phyloP scores from a whole-genome alignment of 2,113 vertebrate species.

The Hippopotamus amphibius region DNA sequence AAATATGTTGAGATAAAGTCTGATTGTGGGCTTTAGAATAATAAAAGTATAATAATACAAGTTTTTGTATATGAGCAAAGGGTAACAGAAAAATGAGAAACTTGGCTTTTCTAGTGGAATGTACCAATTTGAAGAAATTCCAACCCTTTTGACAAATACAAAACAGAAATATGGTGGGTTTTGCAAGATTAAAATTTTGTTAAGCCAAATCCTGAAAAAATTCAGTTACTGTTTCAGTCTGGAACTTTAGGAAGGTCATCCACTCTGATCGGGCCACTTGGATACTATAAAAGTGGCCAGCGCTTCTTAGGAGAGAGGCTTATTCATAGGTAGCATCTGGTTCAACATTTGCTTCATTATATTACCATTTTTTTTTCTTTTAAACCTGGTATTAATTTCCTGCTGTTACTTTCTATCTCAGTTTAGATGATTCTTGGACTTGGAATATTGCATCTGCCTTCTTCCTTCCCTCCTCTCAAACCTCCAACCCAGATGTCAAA shows the following conservation, averaged over 20 bases:
- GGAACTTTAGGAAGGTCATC: background rate
- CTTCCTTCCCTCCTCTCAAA: slow-evolving; percentile 15
- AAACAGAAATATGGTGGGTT: slow-evolving; percentile 30
- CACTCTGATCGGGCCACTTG: background rate
- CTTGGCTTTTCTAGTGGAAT: background rate
- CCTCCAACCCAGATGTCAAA: background rate
- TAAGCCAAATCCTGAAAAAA: background rate
- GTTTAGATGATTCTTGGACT: slow-evolving; percentile 42
- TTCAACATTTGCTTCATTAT: slow-evolving; percentile 37
- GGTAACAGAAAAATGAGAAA: background rate
- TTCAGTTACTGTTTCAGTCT: background rate
- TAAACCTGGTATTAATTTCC: slow-evolving; percentile 66
- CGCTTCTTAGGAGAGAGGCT: background rate
- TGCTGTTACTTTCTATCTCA: slow-evolving; percentile 58
- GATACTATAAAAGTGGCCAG: background rate
- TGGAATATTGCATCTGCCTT: slow-evolving; percentile 40
- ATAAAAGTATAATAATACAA: background rate
- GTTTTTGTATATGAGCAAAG: slow-evolving; percentile 2
- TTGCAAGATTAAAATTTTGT: slow-evolving; percentile 24
- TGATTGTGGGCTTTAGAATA: background rate
- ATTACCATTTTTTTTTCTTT: slow-evolving; percentile 9
- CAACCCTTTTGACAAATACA: slow-evolving; percentile 14
- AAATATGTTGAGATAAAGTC: background rate
- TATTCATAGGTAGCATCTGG: background rate
- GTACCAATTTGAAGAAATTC: background rate